phyloP scores from a whole-genome alignment of 2,797 vertebrate species.

The Gadopsis marmoratus region DNA sequence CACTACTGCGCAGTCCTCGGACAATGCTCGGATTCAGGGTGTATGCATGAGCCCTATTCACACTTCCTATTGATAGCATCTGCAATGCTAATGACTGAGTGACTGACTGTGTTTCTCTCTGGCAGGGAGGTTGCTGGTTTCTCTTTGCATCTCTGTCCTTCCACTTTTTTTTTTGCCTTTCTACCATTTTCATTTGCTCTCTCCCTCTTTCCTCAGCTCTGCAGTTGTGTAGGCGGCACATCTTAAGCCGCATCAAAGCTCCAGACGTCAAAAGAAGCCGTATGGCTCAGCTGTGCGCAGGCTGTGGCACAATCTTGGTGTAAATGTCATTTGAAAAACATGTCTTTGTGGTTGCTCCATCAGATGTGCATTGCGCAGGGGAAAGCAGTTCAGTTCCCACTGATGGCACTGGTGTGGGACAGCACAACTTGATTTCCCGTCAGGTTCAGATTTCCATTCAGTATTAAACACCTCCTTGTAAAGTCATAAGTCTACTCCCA shows the following conservation, averaged over 20 bases:
- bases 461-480: conserved; percentile 54
- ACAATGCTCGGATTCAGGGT: conserved; percentile 80
- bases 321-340: conserved; percentile 62
- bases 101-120: conserved; percentile 62
- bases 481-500: conserved; percentile 42
- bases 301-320: conserved; percentile 59
- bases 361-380: conserved; percentile 39
- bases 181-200: conserved; percentile 48
- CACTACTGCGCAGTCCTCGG: conserved; percentile 46
- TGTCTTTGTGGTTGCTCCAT: conserved; percentile 44
- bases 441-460: conserved; percentile 44
- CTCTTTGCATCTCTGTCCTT: conserved; percentile 66
- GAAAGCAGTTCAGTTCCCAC: conserved; percentile 17
- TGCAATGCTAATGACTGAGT: conserved; percentile 88
- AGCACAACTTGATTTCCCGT: conserved; percentile 33
- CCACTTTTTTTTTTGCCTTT: conserved; percentile 39
- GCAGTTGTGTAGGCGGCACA: conserved; percentile 68
- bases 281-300: conserved; percentile 72
- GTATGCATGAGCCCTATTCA: conserved; percentile 85
- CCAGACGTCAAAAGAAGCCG: conserved; percentile 66
- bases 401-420: conserved; percentile 29
- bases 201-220: conserved; percentile 48
- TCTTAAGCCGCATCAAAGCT: conserved; percentile 72
- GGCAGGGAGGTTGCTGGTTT: conserved; percentile 63
- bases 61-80: conserved; percentile 84